phyloP scores from a whole-genome alignment of 1,140 invertebrate species.

The Chelonus insularis region DNA sequence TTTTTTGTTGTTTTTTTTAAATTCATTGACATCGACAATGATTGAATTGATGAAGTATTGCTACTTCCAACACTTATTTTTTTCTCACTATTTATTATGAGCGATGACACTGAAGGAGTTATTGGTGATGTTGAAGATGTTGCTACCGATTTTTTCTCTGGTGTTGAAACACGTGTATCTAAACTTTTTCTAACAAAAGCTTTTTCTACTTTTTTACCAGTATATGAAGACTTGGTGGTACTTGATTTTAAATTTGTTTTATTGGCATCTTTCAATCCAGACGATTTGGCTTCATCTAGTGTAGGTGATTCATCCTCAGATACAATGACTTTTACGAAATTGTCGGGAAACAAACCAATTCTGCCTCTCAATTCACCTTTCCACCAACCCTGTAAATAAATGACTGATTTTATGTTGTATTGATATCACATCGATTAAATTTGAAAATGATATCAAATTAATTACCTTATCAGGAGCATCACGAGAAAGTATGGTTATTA shows the following conservation, averaged over 20 bases:
- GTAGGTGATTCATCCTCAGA: conserved; percentile 37
- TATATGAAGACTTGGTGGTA: conserved; percentile 9
- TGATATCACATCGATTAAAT: too few relatives aligned
- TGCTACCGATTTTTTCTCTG: conserved; percentile 31
- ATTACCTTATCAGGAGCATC: conserved; percentile 82
- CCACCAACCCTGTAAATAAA: conserved; percentile 80
- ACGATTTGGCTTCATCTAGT: conserved; percentile 43
- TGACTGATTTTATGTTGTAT: background rate
- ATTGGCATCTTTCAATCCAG: conserved; percentile 27
- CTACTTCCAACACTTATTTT: conserved; percentile 43
- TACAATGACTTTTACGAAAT: conserved; percentile 82
- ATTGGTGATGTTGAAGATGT: conserved; percentile 26
- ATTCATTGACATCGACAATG: conserved; percentile 36
- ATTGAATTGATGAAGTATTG: conserved; percentile 22
- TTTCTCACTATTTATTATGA: conserved; percentile 30
- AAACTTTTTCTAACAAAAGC: conserved; percentile 47
- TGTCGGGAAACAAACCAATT: conserved; percentile 94
- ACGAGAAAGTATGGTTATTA: conserved; percentile 84
- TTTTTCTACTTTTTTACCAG: conserved; percentile 46
- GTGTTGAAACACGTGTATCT: conserved; percentile 29
- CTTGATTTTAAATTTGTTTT: conserved; percentile 34
- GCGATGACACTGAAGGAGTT: conserved; percentile 24
- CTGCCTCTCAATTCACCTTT: conserved; percentile 88
- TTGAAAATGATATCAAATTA: too few relatives aligned
- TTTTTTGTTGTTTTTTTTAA: conserved; percentile 49